Conservation (phyloP, 2,113 vertebrate species). For the Phalacrocorax brasilianus region DNA sequence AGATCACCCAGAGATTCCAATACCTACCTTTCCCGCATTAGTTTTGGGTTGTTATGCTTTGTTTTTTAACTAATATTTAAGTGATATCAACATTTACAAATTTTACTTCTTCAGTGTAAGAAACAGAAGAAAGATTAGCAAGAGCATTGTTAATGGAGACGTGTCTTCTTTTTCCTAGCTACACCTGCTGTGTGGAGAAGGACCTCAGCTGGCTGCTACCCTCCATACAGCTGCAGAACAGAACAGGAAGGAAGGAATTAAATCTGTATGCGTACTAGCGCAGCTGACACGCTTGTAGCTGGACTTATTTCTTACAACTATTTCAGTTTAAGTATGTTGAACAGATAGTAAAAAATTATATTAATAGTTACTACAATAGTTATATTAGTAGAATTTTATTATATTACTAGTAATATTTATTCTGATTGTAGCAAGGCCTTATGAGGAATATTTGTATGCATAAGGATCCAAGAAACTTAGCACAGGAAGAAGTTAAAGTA, state of each 20-base stretch:
- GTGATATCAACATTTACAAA: not conserved
- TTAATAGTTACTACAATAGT: not conserved
- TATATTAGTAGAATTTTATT: not conserved
- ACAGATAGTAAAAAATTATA: not conserved
- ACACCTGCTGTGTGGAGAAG: not conserved
- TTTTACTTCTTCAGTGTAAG: not conserved
- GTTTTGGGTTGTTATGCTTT: accelerated
- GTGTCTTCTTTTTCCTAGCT: not conserved
- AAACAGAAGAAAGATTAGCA: not conserved
- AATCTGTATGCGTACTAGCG: not conserved
- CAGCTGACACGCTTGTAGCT: not conserved
- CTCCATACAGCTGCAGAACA: not conserved
- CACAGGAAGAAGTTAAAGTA: not conserved
- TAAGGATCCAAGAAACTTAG: not conserved
- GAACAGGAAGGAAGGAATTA: not conserved
- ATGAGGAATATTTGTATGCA: not conserved
- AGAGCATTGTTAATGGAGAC: not conserved
- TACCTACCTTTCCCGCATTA: not conserved
- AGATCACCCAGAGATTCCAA: not conserved
- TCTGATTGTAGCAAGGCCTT: not conserved
- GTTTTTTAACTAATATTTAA: not conserved
- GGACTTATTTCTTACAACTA: not conserved
- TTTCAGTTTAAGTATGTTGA: not conserved
- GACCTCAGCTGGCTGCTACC: not conserved
- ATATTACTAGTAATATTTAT: not conserved